Percentiles rank a stretch among this genome's conserved stretches.
Conservation (phyloP, 2,888 invertebrate genomes). For the Julus scanicus region DNA sequence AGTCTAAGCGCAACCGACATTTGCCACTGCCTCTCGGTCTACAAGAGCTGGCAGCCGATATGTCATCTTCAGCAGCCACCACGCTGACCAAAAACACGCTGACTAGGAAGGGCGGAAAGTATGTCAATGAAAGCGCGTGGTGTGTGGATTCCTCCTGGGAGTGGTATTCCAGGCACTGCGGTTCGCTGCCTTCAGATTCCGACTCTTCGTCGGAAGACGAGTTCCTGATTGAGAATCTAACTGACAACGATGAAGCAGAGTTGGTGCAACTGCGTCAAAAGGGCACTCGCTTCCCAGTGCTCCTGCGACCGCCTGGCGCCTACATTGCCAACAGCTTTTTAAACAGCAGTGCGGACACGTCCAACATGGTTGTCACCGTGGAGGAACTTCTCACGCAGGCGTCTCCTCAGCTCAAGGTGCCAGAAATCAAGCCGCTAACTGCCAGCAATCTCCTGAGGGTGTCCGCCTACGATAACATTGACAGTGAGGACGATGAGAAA, state of each 20-base stretch:
- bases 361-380: conserved; percentile 65
- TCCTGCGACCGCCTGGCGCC: conserved; percentile 45
- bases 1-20: neutral
- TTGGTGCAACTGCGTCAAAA: conserved; percentile 55
- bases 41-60: conserved; percentile 13
- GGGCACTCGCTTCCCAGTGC: conserved; percentile 48
- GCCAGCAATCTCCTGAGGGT: conserved; percentile 62
- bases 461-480: conserved; percentile 67
- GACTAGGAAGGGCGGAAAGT: conserved; percentile 60
- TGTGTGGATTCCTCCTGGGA: conserved; percentile 91
- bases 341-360: conserved; percentile 50
- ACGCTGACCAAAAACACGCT: conserved; percentile 52
- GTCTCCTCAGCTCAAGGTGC: conserved; percentile 76
- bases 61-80: conserved; percentile 52
- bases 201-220: conserved; percentile 63
- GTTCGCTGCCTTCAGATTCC: conserved; percentile 54
- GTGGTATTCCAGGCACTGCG: conserved; percentile 75
- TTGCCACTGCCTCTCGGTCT: neutral
- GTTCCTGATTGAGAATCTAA: conserved; percentile 67
- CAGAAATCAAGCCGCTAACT: conserved; percentile 65
- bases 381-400: conserved; percentile 67
- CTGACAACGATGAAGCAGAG: conserved; percentile 67
- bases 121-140: conserved; percentile 74
- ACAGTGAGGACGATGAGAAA: conserved; percentile 54
- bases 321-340: conserved; percentile 54